phyloP scores from a whole-genome alignment of 2,113 vertebrate species.

The Nyctereutes procyonoides region DNA sequence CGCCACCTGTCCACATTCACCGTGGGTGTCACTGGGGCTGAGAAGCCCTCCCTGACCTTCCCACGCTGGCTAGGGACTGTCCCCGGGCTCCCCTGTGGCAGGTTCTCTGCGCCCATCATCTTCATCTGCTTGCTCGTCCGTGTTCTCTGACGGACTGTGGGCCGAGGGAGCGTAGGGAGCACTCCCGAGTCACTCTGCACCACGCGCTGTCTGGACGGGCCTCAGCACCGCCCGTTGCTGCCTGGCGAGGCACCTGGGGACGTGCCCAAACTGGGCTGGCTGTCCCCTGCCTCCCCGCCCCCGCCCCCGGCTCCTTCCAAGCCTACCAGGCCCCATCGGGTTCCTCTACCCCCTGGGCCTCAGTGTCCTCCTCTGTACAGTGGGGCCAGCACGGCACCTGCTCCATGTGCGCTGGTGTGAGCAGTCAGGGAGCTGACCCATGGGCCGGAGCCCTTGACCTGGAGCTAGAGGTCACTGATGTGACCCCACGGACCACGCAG shows the following conservation, averaged over 20 bases:
- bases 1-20: rapidly evolving
- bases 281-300: not conserved
- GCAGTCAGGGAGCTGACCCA: not conserved
- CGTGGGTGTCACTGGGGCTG: too few relatives aligned
- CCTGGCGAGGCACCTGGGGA: not conserved
- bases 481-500: rapidly evolving
- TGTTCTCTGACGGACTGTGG: not conserved
- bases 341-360: not conserved
- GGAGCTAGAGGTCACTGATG: not conserved
- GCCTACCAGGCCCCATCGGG: not conserved
- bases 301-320: not conserved
- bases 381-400: not conserved
- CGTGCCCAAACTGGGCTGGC: not conserved
- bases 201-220: too few relatives aligned
- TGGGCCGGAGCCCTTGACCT: rapidly evolving
- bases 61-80: rapidly evolving
- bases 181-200: rapidly evolving
- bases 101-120: not conserved
- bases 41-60: not conserved
- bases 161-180: not conserved
- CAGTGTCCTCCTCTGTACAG: not conserved
- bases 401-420: not conserved
- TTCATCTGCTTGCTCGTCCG: rapidly evolving
- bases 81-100: not conserved
- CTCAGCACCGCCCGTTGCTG: not conserved